Conservation (phyloP, 35 echinoderm and acorn worm genomes). For the Apostichopus parvimensis region DNA sequence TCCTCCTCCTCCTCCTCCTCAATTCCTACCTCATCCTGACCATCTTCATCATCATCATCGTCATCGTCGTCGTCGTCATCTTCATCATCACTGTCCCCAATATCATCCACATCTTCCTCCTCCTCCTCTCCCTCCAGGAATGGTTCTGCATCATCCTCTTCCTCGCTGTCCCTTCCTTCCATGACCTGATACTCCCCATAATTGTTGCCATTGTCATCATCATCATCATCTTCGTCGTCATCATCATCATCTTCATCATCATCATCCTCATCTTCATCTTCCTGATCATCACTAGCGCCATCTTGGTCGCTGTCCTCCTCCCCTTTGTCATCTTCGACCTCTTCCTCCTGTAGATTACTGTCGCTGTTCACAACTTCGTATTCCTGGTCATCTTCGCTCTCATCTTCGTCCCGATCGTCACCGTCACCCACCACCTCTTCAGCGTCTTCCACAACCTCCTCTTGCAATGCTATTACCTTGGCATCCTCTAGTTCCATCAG, state of each 20-base stretch:
- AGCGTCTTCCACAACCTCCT: slow-evolving; percentile 10
- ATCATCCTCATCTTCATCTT: slow-evolving; percentile 10
- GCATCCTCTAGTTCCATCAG: slow-evolving; percentile 5
- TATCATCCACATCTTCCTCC: not conserved
- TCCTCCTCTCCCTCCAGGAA: slow-evolving; percentile 21
- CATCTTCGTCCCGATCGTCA: slow-evolving; percentile 11
- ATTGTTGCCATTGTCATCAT: slow-evolving; percentile 11
- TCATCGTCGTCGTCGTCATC: not conserved
- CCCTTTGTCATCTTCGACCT: not conserved
- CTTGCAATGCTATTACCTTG: not conserved
- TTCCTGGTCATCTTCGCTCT: not conserved
- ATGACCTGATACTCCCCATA: slow-evolving; percentile 12
- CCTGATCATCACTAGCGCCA: slow-evolving; percentile 9
- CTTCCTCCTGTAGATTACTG: not conserved
- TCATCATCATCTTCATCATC: slow-evolving; percentile 30
- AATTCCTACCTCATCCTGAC: slow-evolving; percentile 13
- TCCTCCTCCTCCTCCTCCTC: slow-evolving; percentile 20
- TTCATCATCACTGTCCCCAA: not conserved
- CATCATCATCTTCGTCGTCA: slow-evolving; percentile 27
- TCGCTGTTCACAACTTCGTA: not conserved
- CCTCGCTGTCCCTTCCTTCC: slow-evolving; percentile 18
- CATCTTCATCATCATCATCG: slow-evolving; percentile 21
- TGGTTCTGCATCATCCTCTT: slow-evolving; percentile 41
- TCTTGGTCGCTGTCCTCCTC: not conserved
- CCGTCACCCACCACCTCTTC: not conserved